phyloP scores from a whole-genome alignment of 2,888 invertebrate species.

The Parnassius glacialis region DNA sequence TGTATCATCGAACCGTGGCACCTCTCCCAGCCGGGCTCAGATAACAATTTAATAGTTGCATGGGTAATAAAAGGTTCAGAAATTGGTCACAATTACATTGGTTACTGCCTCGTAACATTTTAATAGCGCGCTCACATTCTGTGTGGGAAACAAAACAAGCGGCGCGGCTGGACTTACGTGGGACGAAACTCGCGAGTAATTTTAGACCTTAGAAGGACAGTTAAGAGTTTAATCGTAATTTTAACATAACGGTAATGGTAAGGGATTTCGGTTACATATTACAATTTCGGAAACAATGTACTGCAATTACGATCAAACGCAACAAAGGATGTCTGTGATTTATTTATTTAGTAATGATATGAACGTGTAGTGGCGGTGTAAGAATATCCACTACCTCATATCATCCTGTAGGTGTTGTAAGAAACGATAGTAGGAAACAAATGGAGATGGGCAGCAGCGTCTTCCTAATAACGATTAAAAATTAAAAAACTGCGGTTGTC shows the following conservation, averaged over 20 bases:
- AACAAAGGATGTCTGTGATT: too few species aligned
- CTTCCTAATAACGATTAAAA: too few species aligned
- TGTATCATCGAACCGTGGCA: slow-evolving; percentile 37
- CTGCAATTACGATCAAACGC: too few species aligned
- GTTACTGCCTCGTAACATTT: slow-evolving; percentile 73
- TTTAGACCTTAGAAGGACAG: slow-evolving; percentile 20
- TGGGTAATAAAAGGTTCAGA: slow-evolving; percentile 71
- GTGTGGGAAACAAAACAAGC: slow-evolving; percentile 56
- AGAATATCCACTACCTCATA: too few species aligned
- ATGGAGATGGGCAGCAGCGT: too few species aligned
- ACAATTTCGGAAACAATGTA: too few species aligned
- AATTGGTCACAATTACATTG: slow-evolving; percentile 75
- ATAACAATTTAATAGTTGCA: slow-evolving; percentile 72
- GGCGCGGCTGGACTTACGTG: slow-evolving; percentile 10
- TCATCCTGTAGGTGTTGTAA: too few species aligned
- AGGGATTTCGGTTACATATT: slow-evolving; percentile 1
- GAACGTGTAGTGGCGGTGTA: too few species aligned
- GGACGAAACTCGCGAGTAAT: slow-evolving; percentile 21
- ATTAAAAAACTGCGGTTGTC: too few species aligned
- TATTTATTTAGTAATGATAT: too few species aligned
- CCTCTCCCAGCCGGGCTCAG: slow-evolving; percentile 47
- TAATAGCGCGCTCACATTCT: slow-evolving; percentile 65
- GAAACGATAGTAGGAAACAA: too few species aligned
- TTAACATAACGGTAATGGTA: background rate
- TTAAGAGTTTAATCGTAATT: slow-evolving; percentile 17